Evolutionary conservation across 2,797 vertebrate species (phyloP), one percentile per base, ranked within the genome.

Genomic region (Mallotus villosus): DNA sequence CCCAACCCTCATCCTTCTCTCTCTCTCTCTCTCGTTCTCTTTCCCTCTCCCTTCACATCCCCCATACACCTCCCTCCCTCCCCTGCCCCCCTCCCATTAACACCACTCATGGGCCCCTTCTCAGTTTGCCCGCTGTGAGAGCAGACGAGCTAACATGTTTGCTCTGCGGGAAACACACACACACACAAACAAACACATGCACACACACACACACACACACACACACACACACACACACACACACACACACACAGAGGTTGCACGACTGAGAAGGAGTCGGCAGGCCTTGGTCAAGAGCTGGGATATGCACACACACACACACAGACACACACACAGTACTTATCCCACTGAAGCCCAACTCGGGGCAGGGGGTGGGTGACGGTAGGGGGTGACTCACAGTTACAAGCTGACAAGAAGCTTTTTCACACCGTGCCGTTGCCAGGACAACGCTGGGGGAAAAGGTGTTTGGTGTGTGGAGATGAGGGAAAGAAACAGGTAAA

Each of bases 131-230:
- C 85, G 84, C 88, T 88, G 90, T 71, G 90, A 84, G 84, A 88
- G 81, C 88, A 92, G 89, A 90, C 84, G 80, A 81, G 84, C 86
- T 79, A 86, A 88, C 89, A 89, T 88, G 89, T 89, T 90, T 89
- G 85, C 88, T 79, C 87, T 81, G 86, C 76, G 19, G 89, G 90
- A 86, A 85, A 79, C 59, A 8, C 14, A 55, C 14, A 25, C 53
- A 66, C 63, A 24, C 22, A 65, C 37, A 12, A 21, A 65, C 37
- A 37, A 37, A 65, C 37, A 66, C 37, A 29, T n/a, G n/a, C n/a
- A 12, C 37, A 65, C 37, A 37, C 63, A 65, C 37, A 66, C 37
- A 29, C 25, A 63, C 29, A n/a, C 62, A 24, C 41, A 49, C 46
- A 79, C 59, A 8, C 7, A 55, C 14, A 25, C 53, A 66, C 63